A percentile compares a stretch with the other conserved stretches of the same genome.
These are phyloP conservation scores for Leontocebus nigricollis DNA, from an alignment of 2,797 vertebrate genomes.

Conservation along the genomic window DNA sequence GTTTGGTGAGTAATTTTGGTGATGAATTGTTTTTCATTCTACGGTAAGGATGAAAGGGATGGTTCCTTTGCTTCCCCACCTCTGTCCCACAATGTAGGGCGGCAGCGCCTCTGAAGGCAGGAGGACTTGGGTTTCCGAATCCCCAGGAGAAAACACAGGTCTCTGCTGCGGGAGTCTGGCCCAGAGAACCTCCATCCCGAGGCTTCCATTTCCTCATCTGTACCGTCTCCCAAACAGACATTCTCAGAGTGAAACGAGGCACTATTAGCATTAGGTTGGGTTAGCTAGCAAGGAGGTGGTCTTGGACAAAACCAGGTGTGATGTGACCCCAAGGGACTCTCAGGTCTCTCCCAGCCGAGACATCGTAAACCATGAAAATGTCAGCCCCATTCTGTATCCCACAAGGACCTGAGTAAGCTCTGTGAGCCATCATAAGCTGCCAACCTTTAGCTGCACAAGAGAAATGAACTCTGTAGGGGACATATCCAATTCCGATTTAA, in stretches of 20 bases:
- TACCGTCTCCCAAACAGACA: not conserved
- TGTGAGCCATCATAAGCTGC: not conserved
- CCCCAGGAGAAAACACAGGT: not conserved
- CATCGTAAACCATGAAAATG: not conserved
- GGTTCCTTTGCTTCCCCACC: not conserved
- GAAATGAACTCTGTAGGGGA: constrained; percentile 38
- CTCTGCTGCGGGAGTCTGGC: not conserved
- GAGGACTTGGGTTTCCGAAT: not conserved
- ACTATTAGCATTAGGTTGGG: not conserved
- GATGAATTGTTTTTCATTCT: not conserved
- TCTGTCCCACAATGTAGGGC: rapidly evolving
- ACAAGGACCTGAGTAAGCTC: not conserved
- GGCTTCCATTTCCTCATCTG: not conserved
- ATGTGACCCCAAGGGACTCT: not conserved
- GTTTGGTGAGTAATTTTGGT: not conserved
- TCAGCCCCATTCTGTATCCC: not conserved
- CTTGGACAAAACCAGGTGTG: not conserved
- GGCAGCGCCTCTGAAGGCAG: not conserved
- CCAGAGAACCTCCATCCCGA: not conserved
- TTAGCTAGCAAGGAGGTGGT: not conserved
- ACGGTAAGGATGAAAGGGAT: not conserved
- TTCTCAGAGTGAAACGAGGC: not conserved
- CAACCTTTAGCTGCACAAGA: not conserved
- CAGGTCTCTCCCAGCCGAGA: not conserved
- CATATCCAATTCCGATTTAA: constrained; percentile 46